A percentile compares a stretch with the other conserved stretches of the same genome.
These are phyloP conservation scores for Xestia sexstrigata DNA, from an alignment of 2,888 invertebrate species.

Conservation along the genomic window DNA sequence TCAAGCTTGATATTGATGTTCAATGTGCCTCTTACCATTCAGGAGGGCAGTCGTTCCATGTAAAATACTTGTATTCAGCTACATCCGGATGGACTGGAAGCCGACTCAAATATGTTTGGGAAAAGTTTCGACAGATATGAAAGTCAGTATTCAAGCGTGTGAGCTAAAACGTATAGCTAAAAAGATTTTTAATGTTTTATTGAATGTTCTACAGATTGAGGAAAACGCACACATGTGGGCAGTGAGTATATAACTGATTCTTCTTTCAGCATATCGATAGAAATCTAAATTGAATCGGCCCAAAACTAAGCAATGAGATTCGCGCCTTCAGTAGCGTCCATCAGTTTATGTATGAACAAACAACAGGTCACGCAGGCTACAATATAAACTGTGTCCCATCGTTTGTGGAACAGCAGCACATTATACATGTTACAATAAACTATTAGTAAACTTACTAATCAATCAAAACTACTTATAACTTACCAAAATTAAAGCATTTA, in stretches of 20 bases:
- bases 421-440: not conserved
- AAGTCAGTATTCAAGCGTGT: not conserved
- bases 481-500: no score
- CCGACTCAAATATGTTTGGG: not conserved
- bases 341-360: not conserved
- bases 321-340: not conserved
- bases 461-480: not conserved
- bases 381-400: not conserved
- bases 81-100: not conserved
- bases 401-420: not conserved
- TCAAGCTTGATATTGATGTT: no score
- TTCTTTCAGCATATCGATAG: not conserved
- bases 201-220: not conserved
- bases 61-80: not conserved
- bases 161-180: not conserved
- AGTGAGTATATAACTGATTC: not conserved
- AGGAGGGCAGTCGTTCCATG: not conserved
- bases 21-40: no score
- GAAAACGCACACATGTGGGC: conserved; percentile 3
- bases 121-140: not conserved
- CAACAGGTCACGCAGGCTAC: not conserved
- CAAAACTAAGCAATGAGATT: not conserved
- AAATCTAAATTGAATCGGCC: not conserved
- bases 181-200: not conserved
- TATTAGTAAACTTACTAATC: not conserved